These are phyloP conservation scores for Microtus montanus DNA, from an alignment of 2,113 vertebrate genomes.

Conservation along the genomic window DNA sequence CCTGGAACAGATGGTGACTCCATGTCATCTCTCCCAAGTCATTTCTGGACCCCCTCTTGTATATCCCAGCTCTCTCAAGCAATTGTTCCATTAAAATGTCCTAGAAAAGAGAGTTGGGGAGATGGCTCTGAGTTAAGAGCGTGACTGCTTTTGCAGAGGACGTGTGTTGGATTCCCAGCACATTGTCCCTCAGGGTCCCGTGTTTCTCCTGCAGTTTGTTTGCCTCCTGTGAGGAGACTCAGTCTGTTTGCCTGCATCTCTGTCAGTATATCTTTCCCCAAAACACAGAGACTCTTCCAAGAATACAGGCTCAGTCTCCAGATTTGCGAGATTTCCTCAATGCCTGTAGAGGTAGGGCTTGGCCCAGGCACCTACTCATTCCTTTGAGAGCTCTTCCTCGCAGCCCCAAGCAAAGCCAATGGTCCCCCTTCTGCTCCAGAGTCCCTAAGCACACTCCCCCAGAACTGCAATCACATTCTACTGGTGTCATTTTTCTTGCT, in stretches of 20 bases:
- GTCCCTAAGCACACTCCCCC: not conserved
- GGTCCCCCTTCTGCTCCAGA: not conserved
- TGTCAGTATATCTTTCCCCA: constrained; percentile 16
- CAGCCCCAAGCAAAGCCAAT: not conserved
- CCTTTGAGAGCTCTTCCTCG: not conserved
- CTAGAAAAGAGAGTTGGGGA: not conserved
- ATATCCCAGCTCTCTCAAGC: not conserved
- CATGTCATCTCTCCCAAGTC: not conserved
- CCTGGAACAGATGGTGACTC: not conserved
- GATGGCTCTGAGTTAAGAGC: too few species aligned
- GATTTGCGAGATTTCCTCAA: not conserved
- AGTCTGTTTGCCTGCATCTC: not conserved
- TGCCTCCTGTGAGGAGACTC: not conserved
- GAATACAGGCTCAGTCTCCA: not conserved
- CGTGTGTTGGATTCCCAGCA: not conserved
- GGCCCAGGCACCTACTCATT: not conserved
- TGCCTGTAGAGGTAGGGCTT: not conserved
- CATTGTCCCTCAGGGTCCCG: not conserved
- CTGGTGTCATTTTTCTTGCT: not conserved
- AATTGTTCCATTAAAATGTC: not conserved
- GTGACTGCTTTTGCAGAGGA: not conserved
- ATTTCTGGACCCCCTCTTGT: not conserved
- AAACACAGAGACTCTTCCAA: not conserved
- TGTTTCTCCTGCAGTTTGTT: not conserved
- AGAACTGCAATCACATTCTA: not conserved